Evolutionary conservation across 2,888 invertebrate species (phyloP), one percentile per base, ranked within the genome.

Genomic region (Drosophila pullipes): DNA sequence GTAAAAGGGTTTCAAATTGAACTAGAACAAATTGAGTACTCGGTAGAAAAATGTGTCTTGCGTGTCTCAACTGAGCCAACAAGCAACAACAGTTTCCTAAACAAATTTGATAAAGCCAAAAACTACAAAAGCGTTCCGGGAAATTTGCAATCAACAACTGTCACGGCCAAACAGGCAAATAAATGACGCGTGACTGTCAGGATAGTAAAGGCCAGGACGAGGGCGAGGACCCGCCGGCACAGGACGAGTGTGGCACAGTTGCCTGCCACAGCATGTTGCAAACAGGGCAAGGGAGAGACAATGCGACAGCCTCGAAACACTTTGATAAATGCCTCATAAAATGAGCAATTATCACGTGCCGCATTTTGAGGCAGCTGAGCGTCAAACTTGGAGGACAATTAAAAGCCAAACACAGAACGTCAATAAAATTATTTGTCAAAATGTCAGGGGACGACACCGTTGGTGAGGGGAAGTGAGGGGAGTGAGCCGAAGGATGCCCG

Each of bases 371-470:
- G 63, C 76, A 76, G 74, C 70, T 78, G 67, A 79, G 69, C 30
- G 57, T 39, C 57, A 10, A 41, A 65, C 61, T 74, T 73, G 67
- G 44, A 79, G 77, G 78, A 83, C 90, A 91, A 90, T 89, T 91
- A 89, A 90, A 91, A 88, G 83, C 78, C 89, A 90, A 87, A 91
- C 85, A 89, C 72, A 82, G 79, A 77, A 60, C 82, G 83, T 85
- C 92, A 92, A 92, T 85, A 89, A 90, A 92, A 89, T 82, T 90
- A 91, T 91, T 91, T 91, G 92, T 91, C 92, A 92, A 91, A 87
- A 77, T 83, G 91, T 85, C 92, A 88, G 74, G 76, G 47, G 47
- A 47, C 47, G 25, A 72, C 54, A 67, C 13, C n/a, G 70, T 62
- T 53, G 66, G 60, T 22, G 59, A 57, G 58, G 64, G 5, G 5